A percentile compares a stretch with the other conserved stretches of the same genome.
Evolutionary conservation across 2,797 vertebrate genomes (phyloP).

Genomic region (Thripadectes ignobilis): DNA sequence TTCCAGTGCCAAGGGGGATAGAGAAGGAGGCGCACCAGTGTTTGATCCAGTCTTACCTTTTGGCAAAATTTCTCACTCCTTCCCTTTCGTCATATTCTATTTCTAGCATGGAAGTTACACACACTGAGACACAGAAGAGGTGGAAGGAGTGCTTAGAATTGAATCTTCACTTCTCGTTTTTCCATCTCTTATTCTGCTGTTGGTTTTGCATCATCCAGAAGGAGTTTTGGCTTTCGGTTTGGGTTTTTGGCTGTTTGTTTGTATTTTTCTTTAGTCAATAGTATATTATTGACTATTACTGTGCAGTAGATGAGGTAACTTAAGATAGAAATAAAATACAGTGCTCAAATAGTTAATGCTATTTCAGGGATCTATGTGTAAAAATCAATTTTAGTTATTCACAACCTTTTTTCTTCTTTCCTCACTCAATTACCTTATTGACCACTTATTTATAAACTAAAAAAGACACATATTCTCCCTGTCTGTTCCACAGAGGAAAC

Average conservation of each 20-base stretch:
- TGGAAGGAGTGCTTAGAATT: background rate
- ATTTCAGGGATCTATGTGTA: conserved; percentile 1
- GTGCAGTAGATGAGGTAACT: background rate
- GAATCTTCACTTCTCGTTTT: background rate
- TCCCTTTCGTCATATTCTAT: background rate
- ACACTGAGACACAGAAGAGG: background rate
- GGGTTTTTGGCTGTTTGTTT: fast-evolving
- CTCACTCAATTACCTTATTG: conserved; percentile 73
- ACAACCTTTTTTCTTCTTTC: conserved; percentile 61
- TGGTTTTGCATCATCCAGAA: background rate
- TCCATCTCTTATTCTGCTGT: background rate
- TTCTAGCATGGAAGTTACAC: background rate
- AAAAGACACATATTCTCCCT: background rate
- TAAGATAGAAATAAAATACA: background rate
- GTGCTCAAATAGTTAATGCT: conserved; percentile 30
- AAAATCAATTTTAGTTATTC: conserved; percentile 71
- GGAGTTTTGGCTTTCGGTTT: fast-evolving
- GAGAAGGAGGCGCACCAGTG: background rate
- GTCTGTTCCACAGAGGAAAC: background rate
- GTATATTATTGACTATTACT: background rate
- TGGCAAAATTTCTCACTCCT: background rate
- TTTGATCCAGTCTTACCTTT: background rate
- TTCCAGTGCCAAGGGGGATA: background rate
- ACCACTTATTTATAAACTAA: conserved; percentile 57
- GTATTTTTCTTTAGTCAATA: background rate